Base-by-base conservation (phyloP, 2,888 invertebrate genomes). In the Ctena decussata region DNA sequence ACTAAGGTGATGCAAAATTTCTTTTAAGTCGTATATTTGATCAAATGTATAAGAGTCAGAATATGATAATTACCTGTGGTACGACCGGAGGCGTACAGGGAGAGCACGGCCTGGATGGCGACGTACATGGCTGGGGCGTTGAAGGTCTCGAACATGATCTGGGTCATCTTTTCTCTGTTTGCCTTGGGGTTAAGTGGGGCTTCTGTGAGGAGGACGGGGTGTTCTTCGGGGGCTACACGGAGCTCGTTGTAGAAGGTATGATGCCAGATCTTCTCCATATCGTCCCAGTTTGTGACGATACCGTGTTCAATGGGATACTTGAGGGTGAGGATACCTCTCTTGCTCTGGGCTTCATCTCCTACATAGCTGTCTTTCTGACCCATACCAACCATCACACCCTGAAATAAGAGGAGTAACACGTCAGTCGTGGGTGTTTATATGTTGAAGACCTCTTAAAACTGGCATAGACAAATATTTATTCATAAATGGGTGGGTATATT, bases 81-180 rank as follows among this genome's bases (percentile, higher is more conserved):
- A 60, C 75, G 75, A 97, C 98, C 98, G 96, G 98, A 98, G 91
- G 98, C 98, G 96, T 98, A 98, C 96, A 98, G 97, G 65, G 98
- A 98, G 89, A 98, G 97, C 93, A 98, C 98, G 93, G 98, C 98
- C 96, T 98, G 98, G 96, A 98, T 98, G 95, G 98, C 98, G 90
- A 98, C 98, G 96, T 98, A 98, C 98, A 98, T 98, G 95, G 98
- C 98, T 91, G 98, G 98, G 75, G 98, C 98, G 97, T 98, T 98
- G 97, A 98, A 98, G 94, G 98, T 98, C 91, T 96, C 96, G 90
- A 96, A 96, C 95, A 96, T 96, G 90, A 96, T 93, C 85, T 93
- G 92, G 21, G 98, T 98, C 98, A 98, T 98, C 97, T 98, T 98
- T 97, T 98, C 98, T 96, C 98, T 97, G 97, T 98, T 98, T 96